Evolutionary conservation across 1,140 invertebrate species (phyloP), one percentile per base, ranked within the genome.

Genomic region (Papilio machaon): DNA sequence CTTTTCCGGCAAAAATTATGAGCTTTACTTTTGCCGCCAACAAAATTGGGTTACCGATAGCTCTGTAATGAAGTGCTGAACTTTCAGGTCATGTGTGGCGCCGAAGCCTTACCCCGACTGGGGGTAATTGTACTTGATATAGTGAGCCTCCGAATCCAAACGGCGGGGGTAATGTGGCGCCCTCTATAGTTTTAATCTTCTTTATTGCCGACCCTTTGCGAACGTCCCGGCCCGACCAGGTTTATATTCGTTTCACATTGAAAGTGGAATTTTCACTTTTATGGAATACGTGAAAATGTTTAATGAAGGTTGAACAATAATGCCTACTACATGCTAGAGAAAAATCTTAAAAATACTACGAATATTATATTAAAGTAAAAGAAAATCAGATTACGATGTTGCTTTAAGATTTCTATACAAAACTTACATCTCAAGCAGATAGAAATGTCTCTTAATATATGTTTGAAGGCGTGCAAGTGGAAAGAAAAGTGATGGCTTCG

Each of bases 111-210:
- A 60, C 54, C 23, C 70, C 70, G 79, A 47, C 54, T 67, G 81
- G 84, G 81, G 84, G 85, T 86, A 85, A 88, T 88, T 87, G 84
- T 82, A 17, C 77, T 81, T 90, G 88, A 90, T 89, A 87, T 90
- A 90, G 81, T 90, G 85, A 60, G 75, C 83, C 81, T 77, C 82
- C 81, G 82, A 83, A 84, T 81, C 82, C 80, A 64, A 73, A 64
- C 80, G 81, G 78, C 84, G 64, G 81, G 81, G 86, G 79, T 91
- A 89, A 91, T 90, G 85, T 67, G 86, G 86, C 83, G 70, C 80
- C 85, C 85, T 85, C 84, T 85, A 88, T 89, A 91, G 90, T 91
- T 91, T 90, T 91, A 91, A 91, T 91, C 90, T 91, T 88, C 89
- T 91, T 91, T 91, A 91, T 90, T 85, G 88, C 85, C 85, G 87